Evolutionary conservation across 2,113 vertebrate genomes (phyloP), one percentile per base, ranked within the genome.

Genomic region (Ammodytes marinus): DNA sequence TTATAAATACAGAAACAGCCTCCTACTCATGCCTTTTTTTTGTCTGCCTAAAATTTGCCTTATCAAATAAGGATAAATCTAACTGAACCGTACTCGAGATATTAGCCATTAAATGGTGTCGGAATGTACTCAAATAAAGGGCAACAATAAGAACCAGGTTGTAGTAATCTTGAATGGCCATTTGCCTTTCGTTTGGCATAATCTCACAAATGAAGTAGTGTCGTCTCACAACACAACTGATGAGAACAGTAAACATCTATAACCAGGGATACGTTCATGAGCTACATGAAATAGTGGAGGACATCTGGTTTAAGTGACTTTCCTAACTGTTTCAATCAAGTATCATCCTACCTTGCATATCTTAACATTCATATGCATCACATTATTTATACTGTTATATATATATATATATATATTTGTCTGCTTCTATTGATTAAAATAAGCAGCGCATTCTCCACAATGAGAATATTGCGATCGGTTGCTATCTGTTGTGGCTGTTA

Each of bases 371-470:
- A 46, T 68, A 37, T 19, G 1, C 27, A 27, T 27, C 27, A 27
- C 27, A 27, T 27, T 27, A 27, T 27, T 27, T 27, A 27, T 27
- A 27, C 27, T 27, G 27, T 27, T 27, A 37, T 70, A 59, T 27
- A 14, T 39, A 70, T 55, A 63, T 65, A 40, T 40, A 37, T 61
- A 65, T 15, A 58, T 6, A 15, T 57, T 14, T 58, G 4, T 68
- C 46, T 54, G 15, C 49, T 27, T 27, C 27, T 64, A 1, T 47
- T 7, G 17, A 61, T 12, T 77, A n/a, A 39, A 57, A 49, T 19
- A 52, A 12, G 19, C 35, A 80, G 66, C 64, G 58, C 57, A 11
- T 54, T 71, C 50, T 83, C 72, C 54, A 35, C 11, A 40, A 69
- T 15, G 50, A 73, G 12, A 27, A 47, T 2, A 40, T 9, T 4